These are phyloP conservation scores for Heliconius hewitsoni DNA, from an alignment of 1,140 invertebrate species.

Conservation along the genomic window DNA sequence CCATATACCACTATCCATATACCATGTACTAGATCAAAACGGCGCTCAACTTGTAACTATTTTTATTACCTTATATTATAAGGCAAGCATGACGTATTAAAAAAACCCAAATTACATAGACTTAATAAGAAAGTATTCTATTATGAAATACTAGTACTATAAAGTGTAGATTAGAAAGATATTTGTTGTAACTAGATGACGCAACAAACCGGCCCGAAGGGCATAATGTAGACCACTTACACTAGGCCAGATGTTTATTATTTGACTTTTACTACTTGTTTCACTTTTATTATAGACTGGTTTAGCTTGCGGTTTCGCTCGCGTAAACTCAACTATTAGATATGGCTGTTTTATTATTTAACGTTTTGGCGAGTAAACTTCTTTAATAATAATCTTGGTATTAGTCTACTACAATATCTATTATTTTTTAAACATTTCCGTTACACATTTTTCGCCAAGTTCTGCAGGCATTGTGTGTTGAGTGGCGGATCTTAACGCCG, in stretches of 20 bases:
- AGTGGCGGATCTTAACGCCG: no score
- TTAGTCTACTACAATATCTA: no score
- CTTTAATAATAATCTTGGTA: no score
- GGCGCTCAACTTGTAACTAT: no score
- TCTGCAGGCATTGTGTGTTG: no score
- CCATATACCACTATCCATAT: no score
- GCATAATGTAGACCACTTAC: slow-evolving; percentile 49
- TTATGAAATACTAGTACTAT: slow-evolving; percentile 27
- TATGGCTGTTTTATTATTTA: background rate
- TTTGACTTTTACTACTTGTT: slow-evolving; percentile 10
- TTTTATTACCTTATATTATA: no score
- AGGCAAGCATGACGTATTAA: background rate
- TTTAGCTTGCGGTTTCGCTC: background rate
- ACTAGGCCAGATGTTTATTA: slow-evolving; percentile 14
- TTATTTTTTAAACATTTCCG: no score
- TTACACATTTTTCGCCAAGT: no score
- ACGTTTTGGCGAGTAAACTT: no score
- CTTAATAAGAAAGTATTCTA: slow-evolving; percentile 7
- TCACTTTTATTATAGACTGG: slow-evolving; percentile 12
- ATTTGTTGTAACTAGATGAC: slow-evolving; percentile 1
- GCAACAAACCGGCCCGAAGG: slow-evolving; percentile 50
- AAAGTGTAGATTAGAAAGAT: background rate
- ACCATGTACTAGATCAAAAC: no score
- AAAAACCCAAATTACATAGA: background rate
- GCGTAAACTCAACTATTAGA: background rate